These are phyloP conservation scores for Rutilus rutilus DNA, from an alignment of 2,113 vertebrate genomes.

Conservation along the genomic window DNA sequence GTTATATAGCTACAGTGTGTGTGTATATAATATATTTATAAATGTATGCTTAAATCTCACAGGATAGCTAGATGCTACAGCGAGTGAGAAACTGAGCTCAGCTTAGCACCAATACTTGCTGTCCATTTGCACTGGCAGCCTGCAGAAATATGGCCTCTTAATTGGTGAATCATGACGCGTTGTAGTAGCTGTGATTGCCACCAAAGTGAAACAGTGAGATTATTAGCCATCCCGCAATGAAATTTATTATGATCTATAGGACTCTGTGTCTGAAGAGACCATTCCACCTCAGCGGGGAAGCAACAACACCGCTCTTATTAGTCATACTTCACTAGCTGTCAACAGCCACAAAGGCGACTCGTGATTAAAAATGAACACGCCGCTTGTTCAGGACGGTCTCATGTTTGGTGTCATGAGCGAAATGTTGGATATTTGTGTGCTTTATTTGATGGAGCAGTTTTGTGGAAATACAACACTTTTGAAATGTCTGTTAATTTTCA, in stretches of 20 bases:
- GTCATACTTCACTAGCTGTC: constrained; percentile 79
- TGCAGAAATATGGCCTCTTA: constrained; percentile 80
- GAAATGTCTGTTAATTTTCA: constrained; percentile 55
- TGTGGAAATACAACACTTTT: constrained; percentile 49
- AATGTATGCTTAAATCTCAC: not conserved
- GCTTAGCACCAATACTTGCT: constrained; percentile 49
- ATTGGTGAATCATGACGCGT: constrained; percentile 81
- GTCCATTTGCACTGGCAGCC: constrained; percentile 73
- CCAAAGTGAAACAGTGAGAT: constrained; percentile 76
- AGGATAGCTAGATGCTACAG: not conserved
- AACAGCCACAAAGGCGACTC: constrained; percentile 75
- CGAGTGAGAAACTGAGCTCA: constrained; percentile 21
- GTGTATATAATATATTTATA: constrained; percentile 8
- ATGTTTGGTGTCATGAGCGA: constrained; percentile 53
- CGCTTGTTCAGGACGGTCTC: constrained; percentile 53
- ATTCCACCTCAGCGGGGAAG: constrained; percentile 75
- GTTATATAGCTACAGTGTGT: too few species aligned
- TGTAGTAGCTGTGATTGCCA: constrained; percentile 77
- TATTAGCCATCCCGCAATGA: constrained; percentile 69
- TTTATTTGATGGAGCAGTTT: constrained; percentile 59
- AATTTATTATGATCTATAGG: constrained; percentile 64
- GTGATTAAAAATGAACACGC: constrained; percentile 76
- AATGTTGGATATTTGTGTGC: constrained; percentile 61
- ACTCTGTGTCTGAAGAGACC: constrained; percentile 66
- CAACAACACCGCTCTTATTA: constrained; percentile 76